These are phyloP conservation scores for Nezara viridula DNA, from an alignment of 2,888 invertebrate species.

Conservation along the genomic window DNA sequence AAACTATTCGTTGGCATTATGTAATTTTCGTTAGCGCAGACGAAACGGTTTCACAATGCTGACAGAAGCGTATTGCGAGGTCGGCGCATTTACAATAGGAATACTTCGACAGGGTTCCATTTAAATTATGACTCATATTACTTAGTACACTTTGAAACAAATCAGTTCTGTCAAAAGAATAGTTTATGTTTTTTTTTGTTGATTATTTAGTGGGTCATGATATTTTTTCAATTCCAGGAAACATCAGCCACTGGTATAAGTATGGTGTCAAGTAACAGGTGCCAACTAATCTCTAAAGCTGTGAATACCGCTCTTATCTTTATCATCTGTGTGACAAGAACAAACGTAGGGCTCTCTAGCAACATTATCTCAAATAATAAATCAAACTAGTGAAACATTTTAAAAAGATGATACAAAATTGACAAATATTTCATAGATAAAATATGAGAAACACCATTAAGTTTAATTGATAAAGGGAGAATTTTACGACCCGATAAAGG, in stretches of 20 bases:
- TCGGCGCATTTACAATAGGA: not conserved
- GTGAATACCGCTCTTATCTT: not conserved
- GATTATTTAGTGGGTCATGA: no score
- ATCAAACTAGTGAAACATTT: not conserved
- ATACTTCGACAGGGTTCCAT: no score
- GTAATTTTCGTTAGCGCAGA: slow-evolving; percentile 7
- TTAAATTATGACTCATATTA: no score
- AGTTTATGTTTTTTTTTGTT: no score
- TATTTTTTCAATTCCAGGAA: no score
- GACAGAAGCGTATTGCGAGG: not conserved
- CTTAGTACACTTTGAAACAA: no score
- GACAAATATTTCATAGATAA: not conserved
- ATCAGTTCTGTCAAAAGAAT: no score
- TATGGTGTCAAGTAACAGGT: not conserved
- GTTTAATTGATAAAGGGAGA: not conserved
- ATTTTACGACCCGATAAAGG: not conserved
- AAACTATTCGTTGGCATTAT: not conserved
- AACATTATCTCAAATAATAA: not conserved
- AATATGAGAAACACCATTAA: no score
- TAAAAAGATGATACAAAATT: not conserved
- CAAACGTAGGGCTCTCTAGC: not conserved
- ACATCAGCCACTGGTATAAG: no score
- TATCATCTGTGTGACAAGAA: not conserved
- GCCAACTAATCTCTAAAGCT: not conserved
- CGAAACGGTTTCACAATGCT: slow-evolving; percentile 6